Evolutionary conservation across 2,888 invertebrate species (phyloP), one percentile per base, ranked within the genome.

Genomic region (Busseola fusca): DNA sequence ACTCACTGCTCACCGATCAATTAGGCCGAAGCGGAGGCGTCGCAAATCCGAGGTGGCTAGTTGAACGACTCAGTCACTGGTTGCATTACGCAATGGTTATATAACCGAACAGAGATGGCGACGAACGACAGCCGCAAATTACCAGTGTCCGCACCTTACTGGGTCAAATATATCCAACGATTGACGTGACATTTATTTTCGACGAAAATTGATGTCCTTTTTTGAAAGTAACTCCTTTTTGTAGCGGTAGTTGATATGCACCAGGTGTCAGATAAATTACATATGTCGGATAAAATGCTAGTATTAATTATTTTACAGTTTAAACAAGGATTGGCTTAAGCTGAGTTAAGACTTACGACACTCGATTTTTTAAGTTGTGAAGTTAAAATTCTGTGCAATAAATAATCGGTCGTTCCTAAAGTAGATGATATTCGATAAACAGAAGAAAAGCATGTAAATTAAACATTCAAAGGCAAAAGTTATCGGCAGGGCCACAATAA

Each of bases 51-150:
- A 74, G 74, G 72, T 71, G 82, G 79, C 71, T 77, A 82, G 85
- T 91, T 88, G 86, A 86, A 85, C 86, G 90, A 91, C 86, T 83
- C 78, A 71, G 78, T 78, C 84, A 85, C 84, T 84, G 85, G 85
- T 82, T 75, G 73, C 66, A 80, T 93, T 92, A 87, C 87, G 89
- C 88, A 93, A 94, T 78, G 80, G 78, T 93, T 93, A 90, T 88
- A 85, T 91, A 93, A 93, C 72, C 34, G 72, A 83, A 76, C 74
- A 74, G 80, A 74, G 82, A 76, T 81, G 84, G 76, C 71, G 77
- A 82, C 86, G 86, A 88, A 82, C 87, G 87, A 87, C 83, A 87
- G 85, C 86, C 84, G 87, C 90, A 91, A 92, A 93, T 92, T 88
- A 88, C 82, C 87, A 78, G 85, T 87, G 87, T 87, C 88, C 90